Conservation (phyloP, 2,888 invertebrate species). For the Diabrotica balteata region DNA sequence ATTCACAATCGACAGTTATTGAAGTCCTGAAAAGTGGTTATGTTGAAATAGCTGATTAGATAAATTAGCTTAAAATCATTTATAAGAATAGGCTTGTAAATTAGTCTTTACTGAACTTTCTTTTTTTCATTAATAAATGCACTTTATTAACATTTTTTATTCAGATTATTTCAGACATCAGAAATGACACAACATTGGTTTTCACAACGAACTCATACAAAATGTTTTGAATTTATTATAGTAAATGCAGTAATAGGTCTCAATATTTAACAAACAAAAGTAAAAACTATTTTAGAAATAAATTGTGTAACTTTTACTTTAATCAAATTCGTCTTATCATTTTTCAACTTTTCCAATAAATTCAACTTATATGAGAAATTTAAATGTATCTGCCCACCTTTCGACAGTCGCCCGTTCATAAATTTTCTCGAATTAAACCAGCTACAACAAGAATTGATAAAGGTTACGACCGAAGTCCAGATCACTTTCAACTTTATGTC, state of each 20-base stretch:
- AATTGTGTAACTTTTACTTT: no score
- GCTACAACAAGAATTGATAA: constrained; percentile 28
- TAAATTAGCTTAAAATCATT: constrained; percentile 2
- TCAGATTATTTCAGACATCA: no score
- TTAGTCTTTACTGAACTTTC: no score
- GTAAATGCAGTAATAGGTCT: no score
- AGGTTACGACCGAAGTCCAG: constrained; percentile 33
- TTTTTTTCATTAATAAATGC: no score
- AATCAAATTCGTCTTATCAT: no score
- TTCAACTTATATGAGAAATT: not conserved
- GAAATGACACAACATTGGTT: no score
- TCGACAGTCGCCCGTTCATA: not conserved
- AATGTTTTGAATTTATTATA: not conserved
- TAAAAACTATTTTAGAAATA: no score
- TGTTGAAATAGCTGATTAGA: constrained; percentile 12
- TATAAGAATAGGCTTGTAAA: not conserved
- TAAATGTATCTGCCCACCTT: not conserved
- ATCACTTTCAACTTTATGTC: constrained; percentile 48
- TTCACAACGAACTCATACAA: no score
- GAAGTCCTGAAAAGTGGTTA: constrained; percentile 28
- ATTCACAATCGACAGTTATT: constrained; percentile 37
- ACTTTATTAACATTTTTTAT: no score
- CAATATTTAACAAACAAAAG: no score
- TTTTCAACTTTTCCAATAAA: no score
- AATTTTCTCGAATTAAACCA: constrained; percentile 11